Evolutionary conservation across 1,140 invertebrate genomes (phyloP), one percentile per base, ranked within the genome.

Genomic region (Platorchestia sp.): DNA sequence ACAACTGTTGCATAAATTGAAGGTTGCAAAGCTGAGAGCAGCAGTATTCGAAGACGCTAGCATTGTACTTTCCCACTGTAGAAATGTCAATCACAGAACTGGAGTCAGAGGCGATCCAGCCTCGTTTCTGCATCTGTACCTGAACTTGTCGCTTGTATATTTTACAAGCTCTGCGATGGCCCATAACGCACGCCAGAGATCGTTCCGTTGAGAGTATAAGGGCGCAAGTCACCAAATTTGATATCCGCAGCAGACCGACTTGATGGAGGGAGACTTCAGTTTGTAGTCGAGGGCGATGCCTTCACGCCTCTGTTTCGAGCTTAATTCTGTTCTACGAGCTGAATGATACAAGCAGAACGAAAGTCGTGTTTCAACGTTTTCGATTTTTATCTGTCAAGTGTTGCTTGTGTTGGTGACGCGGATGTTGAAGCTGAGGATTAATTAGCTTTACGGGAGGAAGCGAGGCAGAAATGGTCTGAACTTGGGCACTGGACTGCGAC

Each of bases 161-260:
- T 89, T 89, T 89, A 89, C 87, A 89, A 89, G 87, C 87, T 89
- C 43, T 89, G 87, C 87, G 27, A 89, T 89, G 87, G 87, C n/a
- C 87, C 87, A 89, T 89, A 89, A 89, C n/a, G 87, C n/a, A 89
- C 5, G 87, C 87, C 87, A 89, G 87, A 89, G 87, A 89, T 89
- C 87, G 87, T 89, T 89, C 41, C 87, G 41, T 41, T 89, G 87
- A 89, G 87, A 41, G 43, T 41, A 41, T 41, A 44, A 89, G 87
- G 87, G 87, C 87, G 87, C 87, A 43, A 89, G 87, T 89, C 87
- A 89, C 87, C 87, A 89, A 89, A 89, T 89, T 89, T 89, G 87
- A 89, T 89, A 89, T 42, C 87, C 87, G n/a, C 87, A 89, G 36
- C 43, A 44, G 87, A 43, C 87, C 87, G 42, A 27, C 87, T 89